A percentile compares a stretch with the other conserved stretches of the same genome.
These are phyloP conservation scores for Papilio glaucus DNA, from an alignment of 1,140 invertebrate species.

Conservation along the genomic window DNA sequence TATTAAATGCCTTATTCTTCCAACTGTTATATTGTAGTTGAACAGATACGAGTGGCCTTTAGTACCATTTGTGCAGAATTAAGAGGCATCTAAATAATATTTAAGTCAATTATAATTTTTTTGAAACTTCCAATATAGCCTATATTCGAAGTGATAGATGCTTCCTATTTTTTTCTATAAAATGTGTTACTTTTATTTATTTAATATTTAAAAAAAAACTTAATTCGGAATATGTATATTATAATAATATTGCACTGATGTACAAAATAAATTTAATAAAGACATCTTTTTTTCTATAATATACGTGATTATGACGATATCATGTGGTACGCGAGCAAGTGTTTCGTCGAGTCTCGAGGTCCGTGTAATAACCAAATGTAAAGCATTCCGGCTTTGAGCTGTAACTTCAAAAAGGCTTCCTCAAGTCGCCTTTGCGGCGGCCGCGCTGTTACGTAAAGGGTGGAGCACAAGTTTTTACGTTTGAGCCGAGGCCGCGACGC, in stretches of 20 bases:
- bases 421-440: constrained; percentile 51
- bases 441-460: constrained; percentile 73
- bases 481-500: constrained; percentile 63
- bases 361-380: constrained; percentile 70
- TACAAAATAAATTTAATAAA: not conserved
- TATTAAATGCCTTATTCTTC: not conserved
- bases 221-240: too few species aligned
- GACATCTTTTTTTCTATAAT: not conserved
- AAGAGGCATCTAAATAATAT: too few species aligned
- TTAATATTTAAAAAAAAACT: too few species aligned
- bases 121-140: too few species aligned
- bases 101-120: too few species aligned
- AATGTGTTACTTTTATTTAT: too few species aligned
- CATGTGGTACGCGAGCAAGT: constrained; percentile 4
- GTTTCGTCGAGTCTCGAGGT: constrained; percentile 44
- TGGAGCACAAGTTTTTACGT: constrained; percentile 80
- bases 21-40: not conserved
- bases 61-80: not conserved
- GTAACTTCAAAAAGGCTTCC: constrained; percentile 75
- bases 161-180: too few species aligned
- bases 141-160: too few species aligned
- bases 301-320: not conserved
- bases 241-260: too few species aligned
- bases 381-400: constrained; percentile 75
- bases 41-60: not conserved